These are phyloP conservation scores for Cynaeus angustus DNA, from an alignment of 2,888 invertebrate species.

Conservation along the genomic window DNA sequence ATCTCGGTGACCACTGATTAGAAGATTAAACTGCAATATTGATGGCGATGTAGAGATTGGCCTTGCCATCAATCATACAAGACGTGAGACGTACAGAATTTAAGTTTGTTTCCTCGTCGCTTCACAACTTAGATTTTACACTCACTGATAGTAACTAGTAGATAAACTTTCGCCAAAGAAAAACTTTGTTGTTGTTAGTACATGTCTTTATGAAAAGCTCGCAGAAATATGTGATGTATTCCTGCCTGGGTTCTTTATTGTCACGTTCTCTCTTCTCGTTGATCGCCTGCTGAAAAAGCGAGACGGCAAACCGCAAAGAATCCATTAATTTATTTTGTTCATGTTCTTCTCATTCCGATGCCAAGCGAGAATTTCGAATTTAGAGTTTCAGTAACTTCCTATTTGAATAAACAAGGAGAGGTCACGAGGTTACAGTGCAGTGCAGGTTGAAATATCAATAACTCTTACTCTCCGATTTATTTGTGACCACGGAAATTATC, in stretches of 20 bases:
- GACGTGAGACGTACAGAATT: conserved; percentile 32
- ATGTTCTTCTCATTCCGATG: conserved; percentile 55
- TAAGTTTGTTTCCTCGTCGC: conserved; percentile 10
- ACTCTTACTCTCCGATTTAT: conserved; percentile 20
- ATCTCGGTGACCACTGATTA: conserved; percentile 28
- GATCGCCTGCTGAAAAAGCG: conserved; percentile 35
- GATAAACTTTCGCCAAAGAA: conserved; percentile 6
- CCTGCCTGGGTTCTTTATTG: conserved; percentile 29
- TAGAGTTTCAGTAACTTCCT: conserved; percentile 57
- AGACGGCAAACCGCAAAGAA: conserved; percentile 49
- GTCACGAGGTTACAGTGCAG: conserved; percentile 37
- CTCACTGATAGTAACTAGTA: not conserved
- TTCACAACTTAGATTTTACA: not conserved
- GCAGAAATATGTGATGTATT: conserved; percentile 25
- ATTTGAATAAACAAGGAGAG: conserved; percentile 56
- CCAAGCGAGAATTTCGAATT: conserved; percentile 55
- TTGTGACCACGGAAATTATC: conserved; percentile 22
- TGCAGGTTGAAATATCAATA: conserved; percentile 46
- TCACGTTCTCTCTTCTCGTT: conserved; percentile 34
- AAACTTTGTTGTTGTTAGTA: not conserved
- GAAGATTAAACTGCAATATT: conserved; percentile 45
- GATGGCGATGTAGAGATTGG: conserved; percentile 43
- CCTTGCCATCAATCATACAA: conserved; percentile 44
- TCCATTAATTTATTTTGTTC: conserved; percentile 55
- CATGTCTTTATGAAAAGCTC: conserved; percentile 17